These are phyloP conservation scores for Varecia variegata DNA, from an alignment of 2,797 vertebrate species.

Conservation along the genomic window DNA sequence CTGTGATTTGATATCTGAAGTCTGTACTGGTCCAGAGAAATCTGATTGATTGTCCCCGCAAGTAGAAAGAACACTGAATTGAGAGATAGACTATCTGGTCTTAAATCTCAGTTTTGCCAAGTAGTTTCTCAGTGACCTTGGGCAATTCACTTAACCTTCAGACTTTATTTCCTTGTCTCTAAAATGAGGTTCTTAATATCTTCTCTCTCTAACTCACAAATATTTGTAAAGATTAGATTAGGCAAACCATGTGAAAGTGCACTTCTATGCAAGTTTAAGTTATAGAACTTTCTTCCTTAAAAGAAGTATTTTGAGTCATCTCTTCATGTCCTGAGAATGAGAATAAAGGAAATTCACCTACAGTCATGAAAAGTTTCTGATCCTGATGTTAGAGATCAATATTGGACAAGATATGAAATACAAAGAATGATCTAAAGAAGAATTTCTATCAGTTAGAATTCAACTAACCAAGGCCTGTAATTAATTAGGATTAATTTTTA, in stretches of 20 bases:
- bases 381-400: background rate
- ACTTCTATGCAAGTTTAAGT: background rate
- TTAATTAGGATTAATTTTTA: background rate
- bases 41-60: background rate
- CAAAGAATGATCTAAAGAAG: background rate
- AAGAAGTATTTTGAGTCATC: background rate
- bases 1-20: background rate
- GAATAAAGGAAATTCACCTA: background rate
- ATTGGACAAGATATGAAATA: background rate
- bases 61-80: background rate
- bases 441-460: slow-evolving; percentile 7
- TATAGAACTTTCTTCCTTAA: background rate
- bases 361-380: background rate
- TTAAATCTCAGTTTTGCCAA: background rate
- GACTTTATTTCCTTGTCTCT: background rate
- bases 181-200: background rate
- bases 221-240: background rate
- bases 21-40: background rate
- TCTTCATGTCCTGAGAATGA: background rate
- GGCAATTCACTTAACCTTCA: background rate
- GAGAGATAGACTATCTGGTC: background rate
- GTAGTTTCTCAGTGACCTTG: background rate
- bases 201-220: background rate
- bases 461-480: background rate
- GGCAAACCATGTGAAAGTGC: background rate